Evolutionary conservation across 2,888 invertebrate species (phyloP).

Genomic region (Dicyrtomina minuta): DNA sequence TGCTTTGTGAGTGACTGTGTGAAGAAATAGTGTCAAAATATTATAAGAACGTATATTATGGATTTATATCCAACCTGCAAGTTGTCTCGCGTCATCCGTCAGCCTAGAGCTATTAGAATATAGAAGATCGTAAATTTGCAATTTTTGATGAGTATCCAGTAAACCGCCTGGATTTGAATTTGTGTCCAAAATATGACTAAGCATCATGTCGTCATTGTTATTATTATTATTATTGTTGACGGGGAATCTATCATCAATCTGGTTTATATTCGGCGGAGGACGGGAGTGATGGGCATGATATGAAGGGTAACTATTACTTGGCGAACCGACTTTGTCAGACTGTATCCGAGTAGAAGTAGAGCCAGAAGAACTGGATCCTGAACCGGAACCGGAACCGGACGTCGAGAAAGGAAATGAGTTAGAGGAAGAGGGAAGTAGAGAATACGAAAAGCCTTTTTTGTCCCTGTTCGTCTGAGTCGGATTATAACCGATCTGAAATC

Average conservation of each 20-base stretch:
- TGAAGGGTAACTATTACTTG: conserved; percentile 19
- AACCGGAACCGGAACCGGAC: not conserved
- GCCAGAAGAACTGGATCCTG: too few relatives aligned
- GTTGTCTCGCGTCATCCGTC: conserved; percentile 51
- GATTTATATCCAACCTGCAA: conserved; percentile 44
- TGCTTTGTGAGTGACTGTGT: not conserved
- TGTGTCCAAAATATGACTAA: conserved; percentile 49
- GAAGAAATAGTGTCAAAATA: not conserved
- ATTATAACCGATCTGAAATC: not conserved
- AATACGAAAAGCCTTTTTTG: conserved; percentile 6
- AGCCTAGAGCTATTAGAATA: conserved; percentile 50
- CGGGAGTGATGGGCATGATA: conserved; percentile 15
- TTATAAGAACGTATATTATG: not conserved
- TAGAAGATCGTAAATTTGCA: conserved; percentile 50
- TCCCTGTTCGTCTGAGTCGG: not conserved
- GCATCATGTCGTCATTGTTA: conserved; percentile 40
- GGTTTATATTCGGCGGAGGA: conserved; percentile 20
- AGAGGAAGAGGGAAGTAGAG: not conserved
- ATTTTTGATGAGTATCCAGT: conserved; percentile 47
- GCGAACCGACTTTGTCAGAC: conserved; percentile 20
- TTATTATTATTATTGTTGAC: not conserved
- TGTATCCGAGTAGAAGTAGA: not conserved
- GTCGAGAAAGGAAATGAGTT: not conserved
- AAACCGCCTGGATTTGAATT: conserved; percentile 39
- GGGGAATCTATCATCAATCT: conserved; percentile 10